Conservation (phyloP, 2,797 vertebrate genomes). For the Erpetoichthys calabaricus region DNA sequence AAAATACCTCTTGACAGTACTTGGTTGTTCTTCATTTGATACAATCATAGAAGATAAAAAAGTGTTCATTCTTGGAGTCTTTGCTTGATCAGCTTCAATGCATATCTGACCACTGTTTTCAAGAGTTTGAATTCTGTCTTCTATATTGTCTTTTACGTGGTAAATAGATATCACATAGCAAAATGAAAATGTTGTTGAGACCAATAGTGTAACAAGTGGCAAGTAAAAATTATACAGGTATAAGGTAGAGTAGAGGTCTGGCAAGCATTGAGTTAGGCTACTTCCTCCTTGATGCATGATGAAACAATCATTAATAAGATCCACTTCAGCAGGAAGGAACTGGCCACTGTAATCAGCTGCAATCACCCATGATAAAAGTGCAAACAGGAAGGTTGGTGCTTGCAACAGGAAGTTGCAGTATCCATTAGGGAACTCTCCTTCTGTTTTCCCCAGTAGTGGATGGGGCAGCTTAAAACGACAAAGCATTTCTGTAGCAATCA, state of each 20-base stretch:
- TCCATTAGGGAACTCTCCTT: background rate
- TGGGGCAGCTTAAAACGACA: constrained; percentile 18
- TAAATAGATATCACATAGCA: no score
- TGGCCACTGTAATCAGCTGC: constrained; percentile 16
- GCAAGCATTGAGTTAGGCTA: constrained; percentile 7
- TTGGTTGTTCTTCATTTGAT: no score
- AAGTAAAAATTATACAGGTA: no score
- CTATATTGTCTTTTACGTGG: no score
- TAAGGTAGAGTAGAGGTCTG: background rate
- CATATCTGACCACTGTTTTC: background rate
- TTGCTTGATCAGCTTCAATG: background rate
- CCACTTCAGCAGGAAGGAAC: constrained; percentile 24
- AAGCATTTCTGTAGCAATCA: constrained; percentile 40
- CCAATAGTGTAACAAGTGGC: no score
- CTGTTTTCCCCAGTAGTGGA: background rate
- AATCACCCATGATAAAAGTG: constrained; percentile 42
- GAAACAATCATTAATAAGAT: constrained; percentile 24
- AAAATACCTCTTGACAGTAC: constrained; percentile 25
- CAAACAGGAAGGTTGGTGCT: constrained; percentile 28
- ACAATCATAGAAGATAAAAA: background rate
- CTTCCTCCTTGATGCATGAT: constrained; percentile 19
- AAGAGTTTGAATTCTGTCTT: background rate
- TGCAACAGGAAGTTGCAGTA: constrained; percentile 20
- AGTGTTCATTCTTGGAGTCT: background rate
- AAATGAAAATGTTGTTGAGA: no score